Conservation (phyloP, 2,888 invertebrate species). For the Andricus curvator region DNA sequence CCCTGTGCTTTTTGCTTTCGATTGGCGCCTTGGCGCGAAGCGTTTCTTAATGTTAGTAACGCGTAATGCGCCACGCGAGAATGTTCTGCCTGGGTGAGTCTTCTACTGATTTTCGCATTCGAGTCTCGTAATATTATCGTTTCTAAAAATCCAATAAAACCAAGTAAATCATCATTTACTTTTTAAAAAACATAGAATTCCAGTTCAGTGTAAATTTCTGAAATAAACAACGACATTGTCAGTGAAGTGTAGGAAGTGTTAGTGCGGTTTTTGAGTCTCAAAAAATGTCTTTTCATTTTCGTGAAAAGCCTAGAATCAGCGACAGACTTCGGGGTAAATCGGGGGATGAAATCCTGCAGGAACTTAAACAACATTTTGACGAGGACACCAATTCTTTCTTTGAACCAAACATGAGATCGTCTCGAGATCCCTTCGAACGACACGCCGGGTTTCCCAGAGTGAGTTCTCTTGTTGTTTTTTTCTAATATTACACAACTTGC, state of each 20-base stretch:
- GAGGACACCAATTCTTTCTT: slow-evolving; percentile 69
- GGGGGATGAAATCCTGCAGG: slow-evolving; percentile 71
- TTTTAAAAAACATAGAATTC: neutral
- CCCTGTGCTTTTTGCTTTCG: neutral
- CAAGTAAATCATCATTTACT: slow-evolving; percentile 2
- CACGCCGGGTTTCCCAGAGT: slow-evolving; percentile 69
- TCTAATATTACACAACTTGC: neutral
- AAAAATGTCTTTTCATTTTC: slow-evolving; percentile 73
- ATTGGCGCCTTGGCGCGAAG: slow-evolving; percentile 21
- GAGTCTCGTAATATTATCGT: neutral
- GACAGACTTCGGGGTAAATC: slow-evolving; percentile 71
- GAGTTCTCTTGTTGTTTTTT: slow-evolving; percentile 49
- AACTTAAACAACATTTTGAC: slow-evolving; percentile 72
- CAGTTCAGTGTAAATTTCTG: neutral
- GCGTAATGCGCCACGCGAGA: neutral
- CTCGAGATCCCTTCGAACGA: slow-evolving; percentile 70
- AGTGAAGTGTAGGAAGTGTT: slow-evolving; percentile 27
- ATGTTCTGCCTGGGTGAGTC: neutral
- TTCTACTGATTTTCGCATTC: neutral
- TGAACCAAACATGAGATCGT: slow-evolving; percentile 61
- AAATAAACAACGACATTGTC: neutral
- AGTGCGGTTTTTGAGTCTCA: slow-evolving; percentile 5
- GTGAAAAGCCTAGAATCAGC: slow-evolving; percentile 72
- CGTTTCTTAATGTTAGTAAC: slow-evolving; percentile 3
- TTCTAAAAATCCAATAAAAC: neutral